Conservation (phyloP, 2,888 invertebrate species). For the Ophion costatus region DNA sequence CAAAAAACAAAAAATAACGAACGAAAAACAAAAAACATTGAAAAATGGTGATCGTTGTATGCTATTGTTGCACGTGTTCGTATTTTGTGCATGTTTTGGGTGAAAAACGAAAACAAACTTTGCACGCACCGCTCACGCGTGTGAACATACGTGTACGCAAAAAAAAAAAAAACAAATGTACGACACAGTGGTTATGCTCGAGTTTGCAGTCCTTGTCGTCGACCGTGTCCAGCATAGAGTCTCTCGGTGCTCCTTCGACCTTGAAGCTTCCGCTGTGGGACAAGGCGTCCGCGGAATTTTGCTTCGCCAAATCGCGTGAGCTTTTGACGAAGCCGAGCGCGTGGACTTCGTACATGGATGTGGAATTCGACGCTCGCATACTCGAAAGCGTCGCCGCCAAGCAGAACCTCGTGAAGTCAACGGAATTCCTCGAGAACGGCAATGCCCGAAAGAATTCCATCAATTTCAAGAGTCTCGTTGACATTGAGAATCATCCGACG, state of each 20-base stretch:
- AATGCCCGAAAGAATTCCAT: slow-evolving; percentile 65
- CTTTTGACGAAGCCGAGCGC: slow-evolving; percentile 86
- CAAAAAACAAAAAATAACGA: slow-evolving; percentile 14
- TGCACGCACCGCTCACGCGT: neutral
- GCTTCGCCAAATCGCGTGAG: slow-evolving; percentile 89
- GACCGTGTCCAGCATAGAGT: slow-evolving; percentile 83
- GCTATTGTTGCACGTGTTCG: slow-evolving; percentile 13
- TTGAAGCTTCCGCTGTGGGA: slow-evolving; percentile 88
- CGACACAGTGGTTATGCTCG: slow-evolving; percentile 82
- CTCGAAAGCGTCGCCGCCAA: slow-evolving; percentile 76
- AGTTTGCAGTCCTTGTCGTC: slow-evolving; percentile 83
- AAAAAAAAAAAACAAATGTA: slow-evolving; percentile 23
- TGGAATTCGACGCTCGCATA: slow-evolving; percentile 78
- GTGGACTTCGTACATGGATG: slow-evolving; percentile 81
- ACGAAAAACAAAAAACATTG: slow-evolving; percentile 6
- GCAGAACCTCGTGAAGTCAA: slow-evolving; percentile 78
- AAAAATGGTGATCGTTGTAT: slow-evolving; percentile 28
- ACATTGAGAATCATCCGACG: slow-evolving; percentile 67
- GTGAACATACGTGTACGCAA: neutral
- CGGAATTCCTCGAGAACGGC: slow-evolving; percentile 79
- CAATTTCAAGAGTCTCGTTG: slow-evolving; percentile 69
- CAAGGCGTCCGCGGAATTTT: slow-evolving; percentile 90
- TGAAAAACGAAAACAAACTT: slow-evolving; percentile 4
- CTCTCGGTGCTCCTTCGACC: slow-evolving; percentile 83
- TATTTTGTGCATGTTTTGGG: slow-evolving; percentile 27